Evolutionary conservation across 2,797 vertebrate species (phyloP).

Genomic region (Malurus leucopterus): DNA sequence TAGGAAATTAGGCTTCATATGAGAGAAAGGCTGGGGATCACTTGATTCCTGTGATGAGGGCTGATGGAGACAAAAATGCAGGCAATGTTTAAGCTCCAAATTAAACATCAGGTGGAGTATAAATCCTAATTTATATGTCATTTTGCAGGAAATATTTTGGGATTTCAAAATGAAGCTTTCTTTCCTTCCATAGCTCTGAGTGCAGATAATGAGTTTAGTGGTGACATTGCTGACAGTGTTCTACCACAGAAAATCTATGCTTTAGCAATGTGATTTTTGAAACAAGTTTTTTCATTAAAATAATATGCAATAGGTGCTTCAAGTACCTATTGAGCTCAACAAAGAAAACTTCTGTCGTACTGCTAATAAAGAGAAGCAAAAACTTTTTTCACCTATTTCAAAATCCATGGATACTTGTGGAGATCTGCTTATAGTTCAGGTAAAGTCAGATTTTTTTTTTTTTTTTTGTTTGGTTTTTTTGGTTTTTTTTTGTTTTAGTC

Average conservation of each 20-base stretch:
- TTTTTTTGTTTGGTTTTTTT: no score
- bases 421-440: neutral
- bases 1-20: neutral
- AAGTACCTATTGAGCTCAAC: neutral
- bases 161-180: neutral
- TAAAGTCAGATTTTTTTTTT: neutral
- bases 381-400: neutral
- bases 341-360: neutral
- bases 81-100: neutral
- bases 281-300: neutral
- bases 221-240: neutral
- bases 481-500: no score
- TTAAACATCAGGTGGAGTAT: neutral
- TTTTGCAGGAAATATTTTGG: neutral
- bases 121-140: neutral
- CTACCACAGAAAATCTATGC: neutral
- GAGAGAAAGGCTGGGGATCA: neutral
- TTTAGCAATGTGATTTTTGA: neutral
- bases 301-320: neutral
- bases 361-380: neutral
- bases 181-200: neutral
- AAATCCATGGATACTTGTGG: neutral
- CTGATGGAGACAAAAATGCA: neutral
- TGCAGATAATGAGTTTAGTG: neutral
- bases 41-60: neutral